These are phyloP conservation scores for Papilio polyxenes DNA, from an alignment of 1,140 invertebrate species.

Conservation along the genomic window DNA sequence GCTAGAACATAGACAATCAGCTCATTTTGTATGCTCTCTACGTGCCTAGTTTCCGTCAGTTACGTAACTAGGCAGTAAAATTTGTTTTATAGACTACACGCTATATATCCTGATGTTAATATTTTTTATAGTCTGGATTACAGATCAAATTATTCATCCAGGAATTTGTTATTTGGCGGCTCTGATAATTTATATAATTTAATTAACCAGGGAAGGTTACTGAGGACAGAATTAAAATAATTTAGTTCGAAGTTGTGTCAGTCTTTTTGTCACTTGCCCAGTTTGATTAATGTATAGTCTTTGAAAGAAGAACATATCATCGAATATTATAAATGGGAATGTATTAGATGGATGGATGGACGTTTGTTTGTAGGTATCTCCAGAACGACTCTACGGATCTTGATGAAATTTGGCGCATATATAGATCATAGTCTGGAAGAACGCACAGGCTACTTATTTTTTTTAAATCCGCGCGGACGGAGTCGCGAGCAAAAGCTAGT, in stretches of 20 bases:
- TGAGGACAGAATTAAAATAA: not conserved
- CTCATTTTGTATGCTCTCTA: not conserved
- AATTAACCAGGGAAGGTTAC: not conserved
- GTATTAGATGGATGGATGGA: too few relatives aligned
- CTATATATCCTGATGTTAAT: not conserved
- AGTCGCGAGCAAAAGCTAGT: too few relatives aligned
- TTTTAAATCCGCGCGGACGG: too few relatives aligned
- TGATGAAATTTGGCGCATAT: too few relatives aligned
- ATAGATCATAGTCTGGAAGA: too few relatives aligned
- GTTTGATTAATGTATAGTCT: too few relatives aligned
- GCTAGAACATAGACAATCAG: not conserved
- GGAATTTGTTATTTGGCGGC: not conserved
- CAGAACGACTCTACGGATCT: too few relatives aligned
- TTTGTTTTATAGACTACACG: not conserved
- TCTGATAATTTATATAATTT: too few relatives aligned
- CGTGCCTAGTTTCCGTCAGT: not conserved
- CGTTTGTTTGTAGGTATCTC: too few relatives aligned
- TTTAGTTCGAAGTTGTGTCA: not conserved
- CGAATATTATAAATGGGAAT: too few relatives aligned
- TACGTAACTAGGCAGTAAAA: slow-evolving; percentile 19
- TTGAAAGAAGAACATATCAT: not conserved
- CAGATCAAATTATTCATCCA: not conserved
- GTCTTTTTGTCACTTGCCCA: not conserved
- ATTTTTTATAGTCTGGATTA: not conserved
- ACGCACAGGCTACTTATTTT: too few relatives aligned